A percentile compares a stretch with the other conserved stretches of the same genome.
Conservation (phyloP, 1,140 invertebrate species). For the Macrostomum lignano region DNA sequence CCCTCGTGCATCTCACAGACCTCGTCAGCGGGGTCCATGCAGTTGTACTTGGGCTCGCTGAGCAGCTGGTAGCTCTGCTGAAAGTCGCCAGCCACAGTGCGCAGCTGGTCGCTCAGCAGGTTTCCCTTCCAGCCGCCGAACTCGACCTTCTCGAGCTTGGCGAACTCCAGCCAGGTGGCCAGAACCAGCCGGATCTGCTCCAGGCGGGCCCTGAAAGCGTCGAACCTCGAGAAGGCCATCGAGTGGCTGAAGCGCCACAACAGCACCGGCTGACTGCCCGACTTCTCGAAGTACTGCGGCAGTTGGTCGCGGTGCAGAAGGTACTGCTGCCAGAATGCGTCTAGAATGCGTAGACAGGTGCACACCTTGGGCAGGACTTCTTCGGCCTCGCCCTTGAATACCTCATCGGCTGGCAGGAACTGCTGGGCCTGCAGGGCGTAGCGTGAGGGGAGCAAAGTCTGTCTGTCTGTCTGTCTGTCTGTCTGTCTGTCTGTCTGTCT, state of each 20-base stretch:
- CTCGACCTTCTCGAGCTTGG: conserved; percentile 74
- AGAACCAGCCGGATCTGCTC: too few relatives aligned
- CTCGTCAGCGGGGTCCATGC: neutral
- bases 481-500: too few relatives aligned
- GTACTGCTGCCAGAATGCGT: too few relatives aligned
- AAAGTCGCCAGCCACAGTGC: conserved; percentile 54
- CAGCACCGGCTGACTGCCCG: conserved; percentile 33
- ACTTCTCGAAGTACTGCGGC: too few relatives aligned
- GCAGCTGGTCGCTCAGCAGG: conserved; percentile 38
- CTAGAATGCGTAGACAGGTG: conserved; percentile 40
- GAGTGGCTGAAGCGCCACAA: conserved; percentile 63
- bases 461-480: too few relatives aligned
- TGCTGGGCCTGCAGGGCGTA: conserved; percentile 43
- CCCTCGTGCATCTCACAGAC: conserved; percentile 16
- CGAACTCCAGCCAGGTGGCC: too few relatives aligned
- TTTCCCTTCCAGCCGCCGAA: conserved; percentile 58
- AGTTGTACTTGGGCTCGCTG: neutral
- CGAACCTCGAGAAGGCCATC: conserved; percentile 51
- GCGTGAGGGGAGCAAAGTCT: too few relatives aligned
- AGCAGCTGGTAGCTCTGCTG: conserved; percentile 54
- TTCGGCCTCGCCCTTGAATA: conserved; percentile 36
- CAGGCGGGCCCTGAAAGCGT: conserved; percentile 49
- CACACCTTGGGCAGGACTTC: conserved; percentile 50
- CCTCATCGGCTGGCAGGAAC: conserved; percentile 53
- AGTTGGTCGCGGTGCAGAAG: too few relatives aligned